Evolutionary conservation across 2,797 vertebrate genomes (phyloP), one percentile per base, ranked within the genome.

Genomic region (Phataginus tricuspis): DNA sequence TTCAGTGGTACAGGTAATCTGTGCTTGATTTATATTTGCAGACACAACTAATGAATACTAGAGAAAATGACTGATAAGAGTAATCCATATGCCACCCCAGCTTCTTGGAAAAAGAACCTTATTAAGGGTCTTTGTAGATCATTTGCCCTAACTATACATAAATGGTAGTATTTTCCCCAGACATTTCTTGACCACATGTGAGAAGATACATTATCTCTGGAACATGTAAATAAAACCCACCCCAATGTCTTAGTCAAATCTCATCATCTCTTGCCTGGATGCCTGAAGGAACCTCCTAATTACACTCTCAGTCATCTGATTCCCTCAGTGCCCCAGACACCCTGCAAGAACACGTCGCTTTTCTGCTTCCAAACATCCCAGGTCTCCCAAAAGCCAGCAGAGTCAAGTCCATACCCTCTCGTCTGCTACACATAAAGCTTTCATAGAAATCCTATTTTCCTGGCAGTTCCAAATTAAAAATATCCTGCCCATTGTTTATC

Each of bases 41-140:
- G 96, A 98, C 96, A 98, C 61, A 97, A 97, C 68, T 98, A 98
- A 98, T 97, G 98, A 97, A 98, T 96, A 97, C 94, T 86, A 97
- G 96, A 98, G 98, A 98, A 98, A 97, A 97, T 95, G 95, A 94
- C 97, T 96, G 95, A 91, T 93, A 97, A 98, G 95, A 98, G 83
- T 94, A 90, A 98, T 97, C 94, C 97, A 98, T 97, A 98, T 97
- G 96, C 94, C 96, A 98, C 95, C 95, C 96, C 97, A 96, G 96
- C 79, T 98, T 98, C 97, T 93, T 97, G 83, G 95, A 91, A 98
- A 97, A 98, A 75, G 57, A 98, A 29, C 71, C 96, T 97, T 97
- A 96, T 97, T 98, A 97, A 87, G 27, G 25, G 85, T 80, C 15
- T 92, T 84, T 63, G 71, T 64, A 83, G 53, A 74, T 64, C 94